A percentile compares a stretch with the other conserved stretches of the same genome.
These are phyloP conservation scores for Caprella mutica DNA, from an alignment of 2,888 invertebrate genomes.

Conservation along the genomic window DNA sequence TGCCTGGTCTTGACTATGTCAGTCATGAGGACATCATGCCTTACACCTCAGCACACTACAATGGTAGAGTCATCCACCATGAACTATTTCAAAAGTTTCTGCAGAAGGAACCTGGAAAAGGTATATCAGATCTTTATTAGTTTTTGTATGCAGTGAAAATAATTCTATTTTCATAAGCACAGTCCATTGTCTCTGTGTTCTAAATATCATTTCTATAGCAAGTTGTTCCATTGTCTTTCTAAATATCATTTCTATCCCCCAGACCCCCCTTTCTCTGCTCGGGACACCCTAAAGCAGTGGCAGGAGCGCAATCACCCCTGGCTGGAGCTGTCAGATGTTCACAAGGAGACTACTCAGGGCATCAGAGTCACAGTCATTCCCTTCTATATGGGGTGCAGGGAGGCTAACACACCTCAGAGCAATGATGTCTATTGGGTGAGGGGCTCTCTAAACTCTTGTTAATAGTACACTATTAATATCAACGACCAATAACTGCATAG, in stretches of 20 bases:
- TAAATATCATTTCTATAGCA: too few relatives aligned
- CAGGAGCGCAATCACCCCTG: slow-evolving; percentile 96
- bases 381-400: slow-evolving; percentile 92
- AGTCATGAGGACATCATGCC: slow-evolving; percentile 96
- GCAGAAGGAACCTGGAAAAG: slow-evolving; percentile 62
- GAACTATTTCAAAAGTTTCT: slow-evolving; percentile 95
- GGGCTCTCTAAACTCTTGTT: too few relatives aligned
- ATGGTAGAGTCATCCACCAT: slow-evolving; percentile 79
- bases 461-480: too few relatives aligned
- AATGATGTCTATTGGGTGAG: slow-evolving; percentile 82
- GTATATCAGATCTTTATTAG: slow-evolving; percentile 41
- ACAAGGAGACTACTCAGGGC: slow-evolving; percentile 92
- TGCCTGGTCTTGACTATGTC: slow-evolving; percentile 94
- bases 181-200: too few relatives aligned
- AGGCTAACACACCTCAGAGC: slow-evolving; percentile 56
- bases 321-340: slow-evolving; percentile 91
- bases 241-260: neutral
- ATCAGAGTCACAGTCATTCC: slow-evolving; percentile 95
- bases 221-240: too few relatives aligned
- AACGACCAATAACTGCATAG: too few relatives aligned
- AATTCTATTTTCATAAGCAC: too few relatives aligned
- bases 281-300: slow-evolving; percentile 86
- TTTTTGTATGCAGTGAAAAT: neutral
- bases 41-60: slow-evolving; percentile 75
- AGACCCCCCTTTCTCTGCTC: slow-evolving; percentile 76